Evolutionary conservation across 2,797 vertebrate genomes (phyloP).

Genomic region (Aeoliscus strigatus): DNA sequence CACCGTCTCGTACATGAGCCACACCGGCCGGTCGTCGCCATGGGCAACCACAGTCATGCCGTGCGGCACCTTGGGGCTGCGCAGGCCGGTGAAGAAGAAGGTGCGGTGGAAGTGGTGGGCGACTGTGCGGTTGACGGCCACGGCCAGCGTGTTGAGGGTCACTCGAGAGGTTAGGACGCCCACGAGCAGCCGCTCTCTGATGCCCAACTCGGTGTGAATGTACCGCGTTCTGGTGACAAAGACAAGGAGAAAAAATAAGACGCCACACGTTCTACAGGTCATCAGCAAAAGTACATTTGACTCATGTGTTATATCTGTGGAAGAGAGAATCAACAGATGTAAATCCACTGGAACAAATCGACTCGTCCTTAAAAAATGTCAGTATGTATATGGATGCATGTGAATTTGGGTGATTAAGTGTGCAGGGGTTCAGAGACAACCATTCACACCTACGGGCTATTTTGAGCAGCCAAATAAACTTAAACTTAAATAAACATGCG

Average conservation of each 20-base stretch:
- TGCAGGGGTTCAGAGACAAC: no score
- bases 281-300: not conserved
- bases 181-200: slow-evolving; percentile 88
- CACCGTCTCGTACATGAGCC: slow-evolving; percentile 97
- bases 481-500: no score
- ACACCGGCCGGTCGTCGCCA: slow-evolving; percentile 90
- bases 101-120: slow-evolving; percentile 89
- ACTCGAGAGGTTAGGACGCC: slow-evolving; percentile 88
- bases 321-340: not conserved
- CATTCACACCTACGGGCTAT: no score
- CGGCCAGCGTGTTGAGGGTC: slow-evolving; percentile 85
- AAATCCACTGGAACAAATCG: slow-evolving; percentile 1
- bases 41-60: slow-evolving; percentile 92
- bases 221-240: slow-evolving; percentile 84
- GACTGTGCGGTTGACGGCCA: slow-evolving; percentile 93
- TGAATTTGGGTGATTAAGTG: no score
- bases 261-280: no score
- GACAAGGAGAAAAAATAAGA: no score
- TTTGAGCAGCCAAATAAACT: no score
- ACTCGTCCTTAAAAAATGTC: no score
- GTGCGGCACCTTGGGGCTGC: slow-evolving; percentile 82
- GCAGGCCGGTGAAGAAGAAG: slow-evolving; percentile 90
- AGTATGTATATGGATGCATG: no score
- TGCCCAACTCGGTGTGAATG: slow-evolving; percentile 94
- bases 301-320: slow-evolving; percentile 7